Base-by-base conservation (phyloP, 2,113 vertebrate genomes). In the Oenanthe melanoleuca region DNA sequence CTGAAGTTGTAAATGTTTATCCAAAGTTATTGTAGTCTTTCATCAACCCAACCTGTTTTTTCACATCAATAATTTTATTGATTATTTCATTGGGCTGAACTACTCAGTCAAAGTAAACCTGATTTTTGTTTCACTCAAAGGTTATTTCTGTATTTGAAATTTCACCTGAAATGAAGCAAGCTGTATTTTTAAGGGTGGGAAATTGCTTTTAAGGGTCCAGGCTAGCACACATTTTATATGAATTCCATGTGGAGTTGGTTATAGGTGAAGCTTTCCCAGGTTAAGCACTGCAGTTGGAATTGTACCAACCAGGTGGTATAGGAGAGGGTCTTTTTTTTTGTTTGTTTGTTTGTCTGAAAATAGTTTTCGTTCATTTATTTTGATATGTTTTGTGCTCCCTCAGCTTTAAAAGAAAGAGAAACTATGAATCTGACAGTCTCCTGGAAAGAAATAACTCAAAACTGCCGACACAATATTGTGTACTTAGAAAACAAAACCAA, bases 1-100 rank as follows among this genome's bases (percentile, higher is more conserved):
- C 61, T 87, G 56, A 90, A 80, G 53, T 59, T 92, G 37, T 89
- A 79, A 84, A 63, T 33, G 28, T 90, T 86, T 69, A 69, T 79
- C 40, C 24, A 37, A 45, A 57, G 6, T 67, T 89, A 34, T 4
- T 65, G 40, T 59, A 21, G 40, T 73, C 23, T 40, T 69, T 84
- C 25, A 9, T 57, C 42, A 37, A 55, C 14, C 23, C 49, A 18
- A 18, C 2, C 0, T 25, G 19, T 31, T 72, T 71, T 55, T 45
- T 37, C 56, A 31, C 8, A 20, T 64, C 53, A 67, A 22, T 78
- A 31, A 21, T 67, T 75, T 77, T 77, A 25, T 7, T 38, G 21
- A 70, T 82, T 3, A 44, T 47, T 93, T 74, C 8, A 15, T 44
- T 66, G 50, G 50, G 5, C 34, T 74, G 55, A 73, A 33, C 65